Evolutionary conservation across 1,140 invertebrate genomes (phyloP).

Genomic region (Drosophila murphyi): DNA sequence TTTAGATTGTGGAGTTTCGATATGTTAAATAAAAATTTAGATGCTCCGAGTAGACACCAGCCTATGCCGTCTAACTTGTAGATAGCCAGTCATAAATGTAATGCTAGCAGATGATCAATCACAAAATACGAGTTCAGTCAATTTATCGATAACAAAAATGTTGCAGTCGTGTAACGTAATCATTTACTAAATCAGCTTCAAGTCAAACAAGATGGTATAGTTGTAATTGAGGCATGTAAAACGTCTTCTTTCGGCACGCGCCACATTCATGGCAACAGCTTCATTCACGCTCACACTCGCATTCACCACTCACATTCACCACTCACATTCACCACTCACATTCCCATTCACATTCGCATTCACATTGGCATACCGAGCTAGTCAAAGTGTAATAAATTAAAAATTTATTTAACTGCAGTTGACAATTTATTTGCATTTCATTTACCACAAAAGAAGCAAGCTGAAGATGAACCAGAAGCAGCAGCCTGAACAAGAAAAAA

Average conservation of each 20-base stretch:
- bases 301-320: too few species aligned
- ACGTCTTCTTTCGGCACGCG: constrained; percentile 20
- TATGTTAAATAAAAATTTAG: too few species aligned
- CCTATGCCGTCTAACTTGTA: too few species aligned
- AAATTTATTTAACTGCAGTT: constrained; percentile 81
- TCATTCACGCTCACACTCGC: constrained; percentile 7
- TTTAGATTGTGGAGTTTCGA: too few species aligned
- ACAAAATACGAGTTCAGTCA: too few species aligned
- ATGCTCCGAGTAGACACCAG: too few species aligned
- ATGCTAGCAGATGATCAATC: too few species aligned
- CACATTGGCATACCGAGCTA: constrained; percentile 38
- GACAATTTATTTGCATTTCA: constrained; percentile 82
- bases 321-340: constrained; percentile 3
- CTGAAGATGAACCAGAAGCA: constrained; percentile 12
- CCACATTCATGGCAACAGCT: constrained; percentile 12
- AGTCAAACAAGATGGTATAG: neutral
- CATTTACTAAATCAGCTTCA: too few species aligned
- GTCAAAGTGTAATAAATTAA: constrained; percentile 76
- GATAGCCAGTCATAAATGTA: too few species aligned
- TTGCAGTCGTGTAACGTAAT: too few species aligned
- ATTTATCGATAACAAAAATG: neutral
- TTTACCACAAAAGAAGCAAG: constrained; percentile 64
- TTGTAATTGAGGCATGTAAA: neutral
- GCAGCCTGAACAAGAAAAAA: constrained; percentile 22
- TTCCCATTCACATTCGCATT: constrained; percentile 6